Percentiles rank a stretch among this genome's conserved stretches.
phyloP scores from a whole-genome alignment of 2,113 vertebrate genomes.

The Pangasianodon hypophthalmus region DNA sequence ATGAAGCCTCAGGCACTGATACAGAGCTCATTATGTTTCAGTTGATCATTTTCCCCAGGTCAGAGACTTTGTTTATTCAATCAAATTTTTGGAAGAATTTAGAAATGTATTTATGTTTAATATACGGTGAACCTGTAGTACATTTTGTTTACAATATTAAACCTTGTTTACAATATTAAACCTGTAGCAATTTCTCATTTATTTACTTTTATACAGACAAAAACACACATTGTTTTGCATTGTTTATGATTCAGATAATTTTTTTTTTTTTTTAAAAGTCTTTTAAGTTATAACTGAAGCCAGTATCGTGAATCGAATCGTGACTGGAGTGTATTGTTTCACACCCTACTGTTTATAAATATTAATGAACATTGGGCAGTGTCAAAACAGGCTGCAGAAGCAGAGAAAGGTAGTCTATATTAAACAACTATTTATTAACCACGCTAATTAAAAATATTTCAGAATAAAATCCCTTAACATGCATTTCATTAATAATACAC shows the following conservation, averaged over 20 bases:
- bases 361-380: background rate
- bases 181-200: background rate
- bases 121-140: background rate
- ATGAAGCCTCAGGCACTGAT: background rate
- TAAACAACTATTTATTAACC: background rate
- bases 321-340: background rate
- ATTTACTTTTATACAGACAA: background rate
- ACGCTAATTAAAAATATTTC: background rate
- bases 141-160: background rate
- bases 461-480: background rate
- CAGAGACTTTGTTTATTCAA: background rate
- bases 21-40: background rate
- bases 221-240: background rate
- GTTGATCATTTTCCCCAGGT: background rate
- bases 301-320: background rate
- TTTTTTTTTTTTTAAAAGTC: background rate
- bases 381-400: background rate
- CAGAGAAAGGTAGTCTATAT: background rate
- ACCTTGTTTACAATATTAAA: background rate
- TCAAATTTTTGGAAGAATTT: background rate
- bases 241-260: background rate
- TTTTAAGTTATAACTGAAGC: background rate
- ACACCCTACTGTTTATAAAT: background rate
- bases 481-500: background rate
- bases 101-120: background rate